Conservation (phyloP, 2,888 invertebrate genomes). For the Macrostomum cliftonense region DNA sequence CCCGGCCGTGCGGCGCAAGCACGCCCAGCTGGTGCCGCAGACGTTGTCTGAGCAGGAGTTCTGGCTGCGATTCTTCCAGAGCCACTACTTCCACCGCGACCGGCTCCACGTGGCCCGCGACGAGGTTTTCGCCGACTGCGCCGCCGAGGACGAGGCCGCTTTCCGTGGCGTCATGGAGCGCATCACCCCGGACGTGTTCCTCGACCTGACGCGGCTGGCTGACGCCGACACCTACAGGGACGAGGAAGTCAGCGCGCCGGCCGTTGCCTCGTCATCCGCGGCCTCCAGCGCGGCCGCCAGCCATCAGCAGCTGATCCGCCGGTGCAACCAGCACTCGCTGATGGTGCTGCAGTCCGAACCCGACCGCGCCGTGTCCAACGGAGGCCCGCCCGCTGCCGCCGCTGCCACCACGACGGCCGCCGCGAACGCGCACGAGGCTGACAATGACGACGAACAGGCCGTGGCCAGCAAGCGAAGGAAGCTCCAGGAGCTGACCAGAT, state of each 20-base stretch:
- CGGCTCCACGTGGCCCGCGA: conserved; percentile 43
- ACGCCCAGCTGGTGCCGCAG: conserved; percentile 79
- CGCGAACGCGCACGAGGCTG: conserved; percentile 26
- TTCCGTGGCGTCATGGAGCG: conserved; percentile 2
- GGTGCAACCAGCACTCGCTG: conserved; percentile 88
- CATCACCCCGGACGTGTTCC: conserved; percentile 34
- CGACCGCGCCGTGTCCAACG: neutral
- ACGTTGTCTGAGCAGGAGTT: conserved; percentile 88
- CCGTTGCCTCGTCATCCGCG: no score
- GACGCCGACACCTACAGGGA: conserved; percentile 36
- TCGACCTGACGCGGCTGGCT: conserved; percentile 64
- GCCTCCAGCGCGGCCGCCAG: conserved; percentile 8
- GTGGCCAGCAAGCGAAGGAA: neutral
- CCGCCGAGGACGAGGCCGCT: conserved; percentile 71
- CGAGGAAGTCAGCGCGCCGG: conserved; percentile 7
- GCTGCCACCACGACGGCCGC: neutral
- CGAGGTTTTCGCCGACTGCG: conserved; percentile 91
- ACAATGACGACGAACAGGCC: conserved; percentile 41
- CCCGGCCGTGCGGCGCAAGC: conserved; percentile 89
- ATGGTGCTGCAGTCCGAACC: conserved; percentile 52
- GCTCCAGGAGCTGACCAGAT: neutral
- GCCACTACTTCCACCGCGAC: conserved; percentile 69
- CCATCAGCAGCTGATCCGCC: conserved; percentile 75
- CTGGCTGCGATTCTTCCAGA: conserved; percentile 98
- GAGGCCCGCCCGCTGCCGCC: neutral